Evolutionary conservation across 2,888 invertebrate species (phyloP), one percentile per base, ranked within the genome.

Genomic region (Arctia plantaginis): DNA sequence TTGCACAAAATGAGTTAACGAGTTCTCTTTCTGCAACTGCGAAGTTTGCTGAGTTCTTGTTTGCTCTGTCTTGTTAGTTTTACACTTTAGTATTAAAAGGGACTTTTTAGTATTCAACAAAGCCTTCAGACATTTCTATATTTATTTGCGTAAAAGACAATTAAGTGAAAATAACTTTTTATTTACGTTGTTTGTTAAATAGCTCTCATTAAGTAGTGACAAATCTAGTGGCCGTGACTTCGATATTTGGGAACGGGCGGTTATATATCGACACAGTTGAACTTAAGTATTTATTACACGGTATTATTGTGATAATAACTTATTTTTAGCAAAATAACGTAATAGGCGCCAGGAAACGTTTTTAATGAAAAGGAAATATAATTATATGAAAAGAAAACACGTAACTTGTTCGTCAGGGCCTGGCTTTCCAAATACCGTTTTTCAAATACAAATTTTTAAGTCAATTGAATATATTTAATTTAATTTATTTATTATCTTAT

Each of bases 1-100:
- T 84, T 78, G 69, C 51, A 66, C 75, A 82, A 82, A 86, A 86
- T 78, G 80, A 84, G 81, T 84, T 82, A 84, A 85, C 80, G 82
- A 85, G 81, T 84, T 80, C 76, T 75, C 74, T 82, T 80, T 84
- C 73, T 72, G 73, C 55, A 33, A 77, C 67, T 75, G 66, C 39
- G 27, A 81, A 80, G 73, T 84, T 82, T 72, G 51, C 68, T 44
- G 51, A 74, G 78, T 68, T 76, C 77, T 80, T 84, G 80, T 82
- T 82, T 77, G 80, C 69, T 74, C 73, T 75, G 80, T 82, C 86
- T 82, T 78, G 78, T 84, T 84, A 80, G 84, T 84, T 84, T 72
- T 76, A 71, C 72, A 75, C 67, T 79, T 72, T 65, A 30, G 69
- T 27, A 66, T 44, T 65, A 77, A 69, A 76, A 74, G 35, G 66